Percentiles rank a stretch among this genome's conserved stretches.
phyloP scores from a whole-genome alignment of 2,797 vertebrate genomes.

The Distichodus sexfasciatus region DNA sequence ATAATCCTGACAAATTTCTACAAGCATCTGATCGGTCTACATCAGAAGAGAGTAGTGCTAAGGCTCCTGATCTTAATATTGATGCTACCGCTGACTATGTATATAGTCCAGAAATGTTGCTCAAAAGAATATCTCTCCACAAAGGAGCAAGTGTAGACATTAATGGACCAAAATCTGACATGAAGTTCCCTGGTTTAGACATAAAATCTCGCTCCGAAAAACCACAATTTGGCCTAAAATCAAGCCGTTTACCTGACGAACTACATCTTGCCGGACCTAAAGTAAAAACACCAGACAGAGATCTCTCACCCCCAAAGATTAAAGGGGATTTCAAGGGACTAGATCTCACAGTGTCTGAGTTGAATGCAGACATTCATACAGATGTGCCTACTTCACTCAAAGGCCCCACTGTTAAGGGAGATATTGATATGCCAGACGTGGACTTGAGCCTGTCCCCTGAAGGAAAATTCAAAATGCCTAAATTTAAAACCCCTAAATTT shows the following conservation, averaged over 20 bases:
- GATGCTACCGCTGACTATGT: slow-evolving; percentile 18
- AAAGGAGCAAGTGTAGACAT: slow-evolving; percentile 2
- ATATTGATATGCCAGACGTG: slow-evolving; percentile 37
- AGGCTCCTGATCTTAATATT: slow-evolving; percentile 30
- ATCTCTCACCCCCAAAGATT: background rate
- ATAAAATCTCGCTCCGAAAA: slow-evolving; percentile 42
- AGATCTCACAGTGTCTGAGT: background rate
- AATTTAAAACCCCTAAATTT: slow-evolving; percentile 45
- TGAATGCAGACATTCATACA: background rate
- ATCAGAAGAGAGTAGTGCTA: background rate
- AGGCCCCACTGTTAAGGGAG: slow-evolving; percentile 10
- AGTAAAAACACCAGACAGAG: slow-evolving; percentile 24
- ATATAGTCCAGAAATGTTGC: background rate
- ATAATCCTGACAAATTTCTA: too few species aligned
- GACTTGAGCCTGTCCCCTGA: slow-evolving; percentile 12
- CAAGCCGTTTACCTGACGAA: too few species aligned
- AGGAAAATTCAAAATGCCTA: slow-evolving; percentile 48
- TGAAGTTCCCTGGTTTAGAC: slow-evolving; percentile 45
- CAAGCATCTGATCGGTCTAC: background rate
- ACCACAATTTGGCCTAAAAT: too few species aligned
- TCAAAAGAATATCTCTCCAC: background rate
- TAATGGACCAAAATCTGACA: slow-evolving; percentile 20
- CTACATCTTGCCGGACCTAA: too few species aligned
- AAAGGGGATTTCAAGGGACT: background rate
- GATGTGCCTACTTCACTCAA: background rate